Percentiles rank a stretch among this genome's conserved stretches.
Evolutionary conservation across 2,888 invertebrate species (phyloP).

Genomic region (Lucinisca nassula): DNA sequence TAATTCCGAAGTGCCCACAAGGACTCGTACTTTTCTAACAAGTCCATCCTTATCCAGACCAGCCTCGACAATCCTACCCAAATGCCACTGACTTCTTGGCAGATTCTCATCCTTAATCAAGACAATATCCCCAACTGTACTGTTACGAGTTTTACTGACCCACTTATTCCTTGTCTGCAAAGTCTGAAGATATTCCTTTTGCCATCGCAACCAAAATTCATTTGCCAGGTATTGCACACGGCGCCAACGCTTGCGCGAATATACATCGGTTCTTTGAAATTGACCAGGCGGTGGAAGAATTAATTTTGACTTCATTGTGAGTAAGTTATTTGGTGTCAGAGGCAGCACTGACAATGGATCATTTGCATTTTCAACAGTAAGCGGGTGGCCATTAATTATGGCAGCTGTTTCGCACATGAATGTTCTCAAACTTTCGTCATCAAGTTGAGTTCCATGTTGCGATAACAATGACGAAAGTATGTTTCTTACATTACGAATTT

Average conservation of each 20-base stretch:
- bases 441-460: constrained; percentile 17
- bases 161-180: background rate
- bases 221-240: background rate
- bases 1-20: background rate
- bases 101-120: constrained; percentile 3
- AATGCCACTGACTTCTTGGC: background rate
- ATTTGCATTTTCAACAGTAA: constrained; percentile 33
- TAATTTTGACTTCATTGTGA: constrained; percentile 11
- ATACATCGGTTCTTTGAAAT: constrained; percentile 46
- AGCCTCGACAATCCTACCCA: background rate
- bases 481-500: constrained; percentile 68
- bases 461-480: constrained; percentile 60
- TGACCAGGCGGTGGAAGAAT: constrained; percentile 58
- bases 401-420: constrained; percentile 54
- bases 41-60: background rate
- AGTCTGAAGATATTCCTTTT: background rate
- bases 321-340: constrained; percentile 29
- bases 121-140: constrained; percentile 8
- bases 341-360: constrained; percentile 25
- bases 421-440: constrained; percentile 58
- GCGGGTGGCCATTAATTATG: constrained; percentile 41
- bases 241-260: constrained; percentile 41
- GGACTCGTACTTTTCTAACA: background rate
- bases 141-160: background rate
- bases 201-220: background rate